Conservation (phyloP, 2,797 vertebrate species). For the Distichodus sexfasciatus region DNA sequence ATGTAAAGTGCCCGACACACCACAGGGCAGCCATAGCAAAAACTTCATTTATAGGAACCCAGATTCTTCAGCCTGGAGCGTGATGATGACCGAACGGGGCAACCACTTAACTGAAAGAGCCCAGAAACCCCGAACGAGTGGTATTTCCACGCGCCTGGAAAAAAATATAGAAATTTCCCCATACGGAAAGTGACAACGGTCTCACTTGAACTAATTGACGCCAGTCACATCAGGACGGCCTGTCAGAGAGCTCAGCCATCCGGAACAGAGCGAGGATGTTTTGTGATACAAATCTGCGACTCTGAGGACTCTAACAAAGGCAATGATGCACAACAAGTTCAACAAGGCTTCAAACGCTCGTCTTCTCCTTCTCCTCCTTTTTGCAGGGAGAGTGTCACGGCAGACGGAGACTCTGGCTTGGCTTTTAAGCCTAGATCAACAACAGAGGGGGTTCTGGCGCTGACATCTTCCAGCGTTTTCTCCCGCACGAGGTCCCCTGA, state of each 20-base stretch:
- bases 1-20: slow-evolving; percentile 66
- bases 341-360: slow-evolving; percentile 1
- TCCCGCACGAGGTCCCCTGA: slow-evolving; percentile 29
- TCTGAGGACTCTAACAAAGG: slow-evolving; percentile 13
- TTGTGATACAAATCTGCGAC: slow-evolving; percentile 20
- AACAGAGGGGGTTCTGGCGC: slow-evolving; percentile 47
- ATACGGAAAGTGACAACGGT: slow-evolving; percentile 29
- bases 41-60: slow-evolving; percentile 72
- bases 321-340: slow-evolving; percentile 13
- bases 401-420: neutral
- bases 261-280: slow-evolving; percentile 9
- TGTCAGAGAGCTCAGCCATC: slow-evolving; percentile 13
- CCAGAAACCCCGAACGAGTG: slow-evolving; percentile 19
- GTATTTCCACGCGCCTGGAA: slow-evolving; percentile 21
- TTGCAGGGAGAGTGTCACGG: slow-evolving; percentile 54
- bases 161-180: neutral
- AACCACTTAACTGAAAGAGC: slow-evolving; percentile 38
- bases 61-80: slow-evolving; percentile 51
- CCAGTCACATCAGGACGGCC: slow-evolving; percentile 9
- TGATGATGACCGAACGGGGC: slow-evolving; percentile 29
- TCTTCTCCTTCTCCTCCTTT: slow-evolving; percentile 29
- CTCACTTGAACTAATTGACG: slow-evolving; percentile 29
- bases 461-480: slow-evolving; percentile 44
- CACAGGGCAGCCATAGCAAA: slow-evolving; percentile 70
- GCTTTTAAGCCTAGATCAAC: slow-evolving; percentile 51